Percentiles rank a stretch among this genome's conserved stretches.
Evolutionary conservation across 2,113 vertebrate species (phyloP).

Genomic region (Emydocephalus ijimae): DNA sequence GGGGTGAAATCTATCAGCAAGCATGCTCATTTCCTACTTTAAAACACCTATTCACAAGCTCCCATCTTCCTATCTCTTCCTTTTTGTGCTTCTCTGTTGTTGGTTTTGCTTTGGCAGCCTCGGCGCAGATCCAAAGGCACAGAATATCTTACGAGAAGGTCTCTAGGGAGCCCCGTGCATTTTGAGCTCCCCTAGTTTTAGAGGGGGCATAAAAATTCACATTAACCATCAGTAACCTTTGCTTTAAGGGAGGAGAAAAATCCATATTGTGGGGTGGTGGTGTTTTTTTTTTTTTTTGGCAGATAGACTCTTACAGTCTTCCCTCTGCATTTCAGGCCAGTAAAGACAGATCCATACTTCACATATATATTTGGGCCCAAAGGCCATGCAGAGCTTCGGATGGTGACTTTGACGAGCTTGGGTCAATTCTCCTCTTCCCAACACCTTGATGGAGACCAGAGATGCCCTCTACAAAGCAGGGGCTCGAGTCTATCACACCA

Average conservation of each 20-base stretch:
- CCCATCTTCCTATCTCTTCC: not conserved
- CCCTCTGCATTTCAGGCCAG: not conserved
- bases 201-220: constrained; percentile 13
- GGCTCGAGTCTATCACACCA: not conserved
- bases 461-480: not conserved
- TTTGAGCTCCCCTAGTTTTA: not conserved
- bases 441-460: not conserved
- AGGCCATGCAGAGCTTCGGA: not conserved
- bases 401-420: not conserved
- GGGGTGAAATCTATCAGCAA: not conserved
- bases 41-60: not conserved
- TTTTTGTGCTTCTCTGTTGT: not conserved
- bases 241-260: not conserved
- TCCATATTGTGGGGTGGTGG: not conserved
- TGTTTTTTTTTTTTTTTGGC: no score
- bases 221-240: constrained; percentile 24
- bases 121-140: constrained; percentile 9
- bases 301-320: not conserved
- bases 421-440: not conserved
- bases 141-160: not conserved
- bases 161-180: not conserved
- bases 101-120: constrained; percentile 17
- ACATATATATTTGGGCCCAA: not conserved
- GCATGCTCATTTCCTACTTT: not conserved
- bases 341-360: not conserved